Base-by-base conservation (phyloP, 2,113 vertebrate species). In the Spheniscus mendiculus region DNA sequence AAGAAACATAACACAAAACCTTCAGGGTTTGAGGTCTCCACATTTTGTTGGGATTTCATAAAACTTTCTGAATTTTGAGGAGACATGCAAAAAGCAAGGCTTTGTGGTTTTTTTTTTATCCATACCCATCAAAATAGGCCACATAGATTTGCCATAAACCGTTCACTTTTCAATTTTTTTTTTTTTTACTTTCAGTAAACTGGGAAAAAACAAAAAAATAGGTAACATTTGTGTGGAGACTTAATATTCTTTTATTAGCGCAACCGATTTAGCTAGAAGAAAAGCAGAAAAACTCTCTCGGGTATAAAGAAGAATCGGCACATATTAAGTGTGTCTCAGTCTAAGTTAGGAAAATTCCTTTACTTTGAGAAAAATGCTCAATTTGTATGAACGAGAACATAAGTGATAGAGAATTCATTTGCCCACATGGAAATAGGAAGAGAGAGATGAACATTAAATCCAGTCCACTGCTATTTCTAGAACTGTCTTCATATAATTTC, bases 211-310 rank as follows among this genome's bases (percentile, higher is more conserved):
- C 11, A 47, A 36, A 72, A 83, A 70, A 25, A 2, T 6, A 66
- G 30, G 8, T 11, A 65, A 32, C 6, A 9, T 94, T 87, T 90
- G 14, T 56, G 8, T 81, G 19, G 36, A 73, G 30, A 19, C 19
- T 88, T 77, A 73, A 72, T 73, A 44, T 25, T 92, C 11, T 82
- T 87, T 61, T 83, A 38, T 79, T 88, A 67, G 32, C 36, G 72
- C 29, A 77, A 77, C 34, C 8, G 10, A 77, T 80, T 49, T 80
- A 90, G 47, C 40, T 77, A 55, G 47, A 7, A 85, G 32, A 74
- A 84, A 91, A 40, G 9, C 2, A 3, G 22, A 42, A 73, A 70
- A 73, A 29, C 10, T 52, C 26, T 56, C 19, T 49, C 0, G 0
- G 1, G 0, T 65, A 9, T 61, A 22, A 58, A 77, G 81, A 86